A percentile compares a stretch with the other conserved stretches of the same genome.
Evolutionary conservation across 2,113 vertebrate species (phyloP).

Genomic region (Sinocyclocheilus grahami): DNA sequence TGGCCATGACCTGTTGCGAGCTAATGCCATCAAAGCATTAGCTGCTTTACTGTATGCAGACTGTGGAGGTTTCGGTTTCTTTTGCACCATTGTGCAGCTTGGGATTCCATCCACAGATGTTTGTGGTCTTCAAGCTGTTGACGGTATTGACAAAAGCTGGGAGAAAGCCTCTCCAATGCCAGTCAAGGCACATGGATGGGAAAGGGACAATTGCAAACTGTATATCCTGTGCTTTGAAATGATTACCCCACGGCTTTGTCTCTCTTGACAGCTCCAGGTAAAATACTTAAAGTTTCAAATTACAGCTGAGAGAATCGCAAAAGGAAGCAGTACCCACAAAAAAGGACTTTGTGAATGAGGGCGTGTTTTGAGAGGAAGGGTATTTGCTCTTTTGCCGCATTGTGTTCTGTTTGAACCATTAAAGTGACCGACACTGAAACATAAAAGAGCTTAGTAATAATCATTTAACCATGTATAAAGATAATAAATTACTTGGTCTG

Average conservation of each 20-base stretch:
- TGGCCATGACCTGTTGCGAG: conserved; percentile 37
- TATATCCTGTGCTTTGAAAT: conserved; percentile 69
- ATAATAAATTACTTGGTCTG: neutral
- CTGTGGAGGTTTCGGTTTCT: conserved; percentile 59
- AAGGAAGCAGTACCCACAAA: conserved; percentile 15
- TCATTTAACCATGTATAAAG: neutral
- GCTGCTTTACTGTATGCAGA: conserved; percentile 60
- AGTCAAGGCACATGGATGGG: conserved; percentile 51
- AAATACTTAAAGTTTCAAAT: conserved; percentile 53
- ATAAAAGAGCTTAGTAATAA: neutral
- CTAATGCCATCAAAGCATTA: conserved; percentile 47
- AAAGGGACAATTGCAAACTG: conserved; percentile 58
- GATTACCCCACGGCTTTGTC: conserved; percentile 61
- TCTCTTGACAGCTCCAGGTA: conserved; percentile 61
- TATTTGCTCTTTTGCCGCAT: conserved; percentile 29
- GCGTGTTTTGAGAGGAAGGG: conserved; percentile 7
- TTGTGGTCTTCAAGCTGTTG: conserved; percentile 53
- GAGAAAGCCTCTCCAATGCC: conserved; percentile 34
- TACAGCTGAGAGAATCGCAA: conserved; percentile 40
- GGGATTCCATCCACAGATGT: conserved; percentile 57
- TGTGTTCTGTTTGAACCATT: conserved; percentile 4
- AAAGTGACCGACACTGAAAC: neutral
- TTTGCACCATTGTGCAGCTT: conserved; percentile 53
- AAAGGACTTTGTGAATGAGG: conserved; percentile 5
- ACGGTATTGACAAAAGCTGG: conserved; percentile 60